A percentile compares a stretch with the other conserved stretches of the same genome.
Evolutionary conservation across 1,140 invertebrate species (phyloP).

Genomic region (Pentalonia nigronervosa): DNA sequence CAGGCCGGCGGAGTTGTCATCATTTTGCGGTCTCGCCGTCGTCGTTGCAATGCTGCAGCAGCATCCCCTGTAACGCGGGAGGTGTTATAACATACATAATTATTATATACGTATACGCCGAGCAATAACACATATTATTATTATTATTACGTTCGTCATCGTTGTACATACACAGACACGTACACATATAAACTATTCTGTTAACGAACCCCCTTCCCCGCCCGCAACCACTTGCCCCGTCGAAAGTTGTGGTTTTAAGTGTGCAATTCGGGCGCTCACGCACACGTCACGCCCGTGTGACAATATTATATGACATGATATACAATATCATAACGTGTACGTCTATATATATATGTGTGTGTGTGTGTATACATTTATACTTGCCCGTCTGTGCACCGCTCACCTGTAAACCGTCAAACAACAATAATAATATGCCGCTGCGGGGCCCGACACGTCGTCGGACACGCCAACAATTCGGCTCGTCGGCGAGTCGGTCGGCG

Average conservation of each 20-base stretch:
- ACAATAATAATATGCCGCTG: background rate
- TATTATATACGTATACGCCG: background rate
- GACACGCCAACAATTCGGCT: background rate
- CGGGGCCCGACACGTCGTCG: too few relatives aligned
- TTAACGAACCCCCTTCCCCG: background rate
- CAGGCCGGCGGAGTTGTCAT: background rate
- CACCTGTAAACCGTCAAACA: background rate
- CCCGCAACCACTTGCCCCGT: background rate
- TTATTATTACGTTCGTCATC: slow-evolving; percentile 4
- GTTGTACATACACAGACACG: background rate
- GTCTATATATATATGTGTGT: background rate
- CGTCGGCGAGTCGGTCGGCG: background rate
- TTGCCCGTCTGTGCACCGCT: background rate
- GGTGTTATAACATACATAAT: background rate
- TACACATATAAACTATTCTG: background rate
- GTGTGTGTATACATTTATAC: background rate
- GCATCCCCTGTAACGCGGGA: too few relatives aligned
- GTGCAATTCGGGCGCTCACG: background rate
- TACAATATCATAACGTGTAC: background rate
- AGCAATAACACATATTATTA: background rate
- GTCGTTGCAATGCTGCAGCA: background rate
- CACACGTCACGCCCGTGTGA: too few relatives aligned
- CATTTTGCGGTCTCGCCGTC: slow-evolving; percentile 12
- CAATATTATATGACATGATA: too few relatives aligned
- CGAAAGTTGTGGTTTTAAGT: slow-evolving; percentile 29